phyloP scores from a whole-genome alignment of 2,888 invertebrate genomes.

The Norana najaformis region DNA sequence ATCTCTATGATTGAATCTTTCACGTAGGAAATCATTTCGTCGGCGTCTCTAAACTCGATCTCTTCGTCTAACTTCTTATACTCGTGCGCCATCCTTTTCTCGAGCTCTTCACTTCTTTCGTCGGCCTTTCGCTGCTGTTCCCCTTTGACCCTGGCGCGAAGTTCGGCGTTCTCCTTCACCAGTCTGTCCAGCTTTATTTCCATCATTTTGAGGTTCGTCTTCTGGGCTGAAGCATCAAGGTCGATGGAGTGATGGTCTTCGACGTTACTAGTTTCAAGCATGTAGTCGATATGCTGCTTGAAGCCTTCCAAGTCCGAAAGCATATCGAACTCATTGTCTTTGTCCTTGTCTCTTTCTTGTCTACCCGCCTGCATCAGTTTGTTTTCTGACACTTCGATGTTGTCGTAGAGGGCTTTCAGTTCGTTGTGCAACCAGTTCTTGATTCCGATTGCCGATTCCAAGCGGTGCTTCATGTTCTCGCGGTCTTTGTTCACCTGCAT shows the following conservation, averaged over 20 bases:
- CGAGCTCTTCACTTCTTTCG: not conserved
- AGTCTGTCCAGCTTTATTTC: not conserved
- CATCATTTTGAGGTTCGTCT: slow-evolving; percentile 3
- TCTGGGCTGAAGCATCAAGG: not conserved
- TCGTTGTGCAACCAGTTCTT: slow-evolving; percentile 1
- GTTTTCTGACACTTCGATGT: not conserved
- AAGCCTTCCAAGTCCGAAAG: not conserved
- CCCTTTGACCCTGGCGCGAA: not conserved
- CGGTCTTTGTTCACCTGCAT: not conserved
- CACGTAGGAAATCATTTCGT: not conserved
- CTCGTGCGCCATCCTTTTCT: slow-evolving; percentile 21
- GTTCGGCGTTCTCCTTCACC: not conserved
- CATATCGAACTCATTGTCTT: not conserved
- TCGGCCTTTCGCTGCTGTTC: not conserved
- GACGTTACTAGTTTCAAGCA: slow-evolving; percentile 16
- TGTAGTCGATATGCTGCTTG: slow-evolving; percentile 15
- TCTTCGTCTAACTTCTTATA: not conserved
- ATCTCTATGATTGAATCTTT: not conserved
- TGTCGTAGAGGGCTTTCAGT: not conserved
- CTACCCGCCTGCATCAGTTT: not conserved
- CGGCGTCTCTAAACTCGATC: slow-evolving; percentile 7
- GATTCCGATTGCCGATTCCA: not conserved
- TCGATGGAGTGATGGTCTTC: not conserved
- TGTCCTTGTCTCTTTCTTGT: not conserved
- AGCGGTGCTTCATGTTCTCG: not conserved